Base-by-base conservation (phyloP, 2,113 vertebrate species). In the Pagrus major region DNA sequence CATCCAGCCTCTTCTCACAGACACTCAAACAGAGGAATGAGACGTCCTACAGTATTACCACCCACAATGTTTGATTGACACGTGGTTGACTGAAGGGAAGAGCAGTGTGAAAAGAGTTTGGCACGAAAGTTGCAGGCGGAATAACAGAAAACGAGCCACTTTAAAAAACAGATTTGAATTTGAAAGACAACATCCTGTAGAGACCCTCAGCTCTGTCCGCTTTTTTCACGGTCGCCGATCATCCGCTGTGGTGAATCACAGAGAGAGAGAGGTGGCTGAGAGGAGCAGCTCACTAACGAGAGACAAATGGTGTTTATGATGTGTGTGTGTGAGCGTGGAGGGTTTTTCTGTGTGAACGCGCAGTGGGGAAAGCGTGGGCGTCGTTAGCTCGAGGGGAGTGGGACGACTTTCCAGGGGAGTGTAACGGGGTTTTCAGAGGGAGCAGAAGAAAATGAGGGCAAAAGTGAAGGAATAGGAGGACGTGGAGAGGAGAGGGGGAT, bases 281-380 rank as follows among this genome's bases (percentile, higher is more conserved):
- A 60, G 21, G 65, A 78, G 49, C 11, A n/a, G 63, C 51, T 63
- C 74, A 2, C 42, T 78, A 81, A 85, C 58, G 4, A 37, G 20
- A 76, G 29, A 64, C 72, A 73, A 85, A 87, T 72, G 67, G 41
- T 65, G 33, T 70, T 33, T 58, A 7, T 27, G 47, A 27, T 66
- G 29, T 58, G 12, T 27, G 47, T 67, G 61, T 44, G 44, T 54
- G 52, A 60, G 54, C 51, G 80, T 51, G 49, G 27, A 23, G 56
- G 35, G 51, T 71, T 76, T 71, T 76, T 63, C 25, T 77, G 66
- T 84, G 81, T 80, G 84, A 86, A 78, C 65, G 7, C 54, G 76
- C 67, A 23, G 72, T 81, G 84, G 88, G 88, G 80, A 88, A 91
- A 72, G 71, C 64, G 84, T 76, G 86, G 91, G 91, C 18, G 78